Evolutionary conservation across 2,113 vertebrate species (phyloP).

Genomic region (Seriola dumerili): DNA sequence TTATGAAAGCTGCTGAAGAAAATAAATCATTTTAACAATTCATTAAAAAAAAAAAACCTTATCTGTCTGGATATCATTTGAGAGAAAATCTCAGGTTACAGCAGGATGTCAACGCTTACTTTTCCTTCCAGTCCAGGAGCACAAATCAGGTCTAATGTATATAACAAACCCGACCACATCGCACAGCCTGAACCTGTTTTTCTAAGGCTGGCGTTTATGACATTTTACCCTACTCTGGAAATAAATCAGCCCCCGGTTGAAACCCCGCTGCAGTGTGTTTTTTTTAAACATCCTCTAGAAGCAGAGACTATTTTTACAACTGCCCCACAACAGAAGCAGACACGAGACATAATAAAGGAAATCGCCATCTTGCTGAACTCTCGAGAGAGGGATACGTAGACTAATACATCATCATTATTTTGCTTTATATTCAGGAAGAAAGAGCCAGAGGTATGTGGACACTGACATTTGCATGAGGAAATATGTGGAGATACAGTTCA

Average conservation of each 20-base stretch:
- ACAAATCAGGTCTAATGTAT: conserved; percentile 81
- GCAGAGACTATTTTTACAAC: conserved; percentile 84
- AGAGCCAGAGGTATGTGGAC: conserved; percentile 74
- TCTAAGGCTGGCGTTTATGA: conserved; percentile 83
- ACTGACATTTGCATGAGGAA: conserved; percentile 74
- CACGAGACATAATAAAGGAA: conserved; percentile 85
- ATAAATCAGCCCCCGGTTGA: conserved; percentile 79
- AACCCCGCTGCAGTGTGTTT: conserved; percentile 68
- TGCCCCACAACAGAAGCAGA: conserved; percentile 80
- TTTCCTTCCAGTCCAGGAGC: conserved; percentile 68
- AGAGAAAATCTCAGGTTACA: conserved; percentile 65
- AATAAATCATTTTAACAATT: conserved; percentile 62
- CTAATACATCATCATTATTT: conserved; percentile 84
- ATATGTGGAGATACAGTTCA: conserved; percentile 67
- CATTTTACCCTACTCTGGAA: conserved; percentile 82
- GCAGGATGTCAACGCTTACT: conserved; percentile 69
- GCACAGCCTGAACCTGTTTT: conserved; percentile 79
- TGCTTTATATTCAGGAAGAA: conserved; percentile 78
- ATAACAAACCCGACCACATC: conserved; percentile 80
- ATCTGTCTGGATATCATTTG: conserved; percentile 70
- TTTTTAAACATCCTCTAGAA: conserved; percentile 80
- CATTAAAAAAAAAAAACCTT: conserved; percentile 33
- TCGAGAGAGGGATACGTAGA: conserved; percentile 73
- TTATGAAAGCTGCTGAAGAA: conserved; percentile 24
- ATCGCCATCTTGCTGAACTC: conserved; percentile 79